Conservation (phyloP, 2,888 invertebrate genomes). For the Lacanobia wlatinum region DNA sequence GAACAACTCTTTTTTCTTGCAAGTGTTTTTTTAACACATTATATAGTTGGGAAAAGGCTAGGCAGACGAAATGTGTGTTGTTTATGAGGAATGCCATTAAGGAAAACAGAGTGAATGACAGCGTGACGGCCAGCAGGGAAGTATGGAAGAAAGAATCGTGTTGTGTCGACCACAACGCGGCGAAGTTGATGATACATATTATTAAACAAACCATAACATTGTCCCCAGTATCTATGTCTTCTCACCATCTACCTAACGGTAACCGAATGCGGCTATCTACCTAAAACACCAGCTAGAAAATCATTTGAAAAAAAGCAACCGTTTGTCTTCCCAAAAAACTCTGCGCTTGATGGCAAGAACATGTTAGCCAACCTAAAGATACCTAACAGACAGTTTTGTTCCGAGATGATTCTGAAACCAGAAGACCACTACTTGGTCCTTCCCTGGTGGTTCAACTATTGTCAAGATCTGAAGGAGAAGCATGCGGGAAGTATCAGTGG, state of each 20-base stretch:
- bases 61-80: too few relatives aligned
- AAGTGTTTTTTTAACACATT: too few relatives aligned
- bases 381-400: constrained; percentile 74
- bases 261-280: neutral
- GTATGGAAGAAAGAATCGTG: too few relatives aligned
- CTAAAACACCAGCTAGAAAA: neutral
- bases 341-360: neutral
- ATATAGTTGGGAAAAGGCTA: too few relatives aligned
- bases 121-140: too few relatives aligned
- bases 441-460: constrained; percentile 81
- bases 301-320: neutral
- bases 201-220: neutral
- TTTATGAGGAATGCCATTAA: too few relatives aligned
- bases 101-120: too few relatives aligned
- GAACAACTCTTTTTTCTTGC: too few relatives aligned
- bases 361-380: constrained; percentile 40
- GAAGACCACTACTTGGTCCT: constrained; percentile 66
- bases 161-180: too few relatives aligned
- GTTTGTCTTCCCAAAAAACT: neutral
- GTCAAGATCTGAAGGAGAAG: constrained; percentile 68
- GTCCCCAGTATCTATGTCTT: constrained; percentile 39
- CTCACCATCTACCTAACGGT: constrained; percentile 18
- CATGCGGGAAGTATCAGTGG: constrained; percentile 22
- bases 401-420: constrained; percentile 62
- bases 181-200: neutral